Base-by-base conservation (phyloP, 2,888 invertebrate genomes). In the Vesta saturnalis region DNA sequence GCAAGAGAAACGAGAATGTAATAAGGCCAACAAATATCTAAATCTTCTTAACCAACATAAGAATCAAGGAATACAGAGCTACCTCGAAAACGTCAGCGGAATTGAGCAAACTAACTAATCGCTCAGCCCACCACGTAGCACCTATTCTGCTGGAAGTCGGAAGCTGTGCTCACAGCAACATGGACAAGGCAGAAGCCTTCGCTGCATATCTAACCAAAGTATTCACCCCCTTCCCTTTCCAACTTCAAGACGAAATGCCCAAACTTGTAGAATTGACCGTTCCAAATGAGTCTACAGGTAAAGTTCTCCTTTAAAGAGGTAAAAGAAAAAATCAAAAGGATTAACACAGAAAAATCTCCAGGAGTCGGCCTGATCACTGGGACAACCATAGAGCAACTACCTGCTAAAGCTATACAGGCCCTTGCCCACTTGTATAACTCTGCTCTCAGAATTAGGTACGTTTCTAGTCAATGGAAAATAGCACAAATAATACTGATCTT, bases 351-450 rank as follows among this genome's bases (percentile, higher is more conserved):
- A 30, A 16, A 52, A 52, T 52, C 16, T 52, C 52, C 16, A 52
- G 19, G 16, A 18, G 10, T 15, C 19, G 15, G 16, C 52, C 16
- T 16, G 16, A 52, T 10, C 16, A 52, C 16, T n/a, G n/a, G n/a
- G n/a, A n/a, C n/a, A n/a, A n/a, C n/a, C 16, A 52, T 6, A 5
- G 19, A 52, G 16, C 12, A 5, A 52, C 6, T 10, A 52, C 16
- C 52, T 14, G 16, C 16, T 15, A 52, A 52, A 15, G 52, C 52
- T 52, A 52, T 52, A 52, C 19, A 52, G 8, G 52, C 52, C 16
- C 18, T 52, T 52, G 16, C 16, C 52, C n/a, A n/a, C n/a, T n/a
- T 52, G 52, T 52, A 52, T 52, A 52, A 52, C 16, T 52, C 52
- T 18, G 16, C 16, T 18, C 19, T 52, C 52, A 52, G 15, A 52